Evolutionary conservation across 2,888 invertebrate species (phyloP).

Genomic region (Diarsia rubi): DNA sequence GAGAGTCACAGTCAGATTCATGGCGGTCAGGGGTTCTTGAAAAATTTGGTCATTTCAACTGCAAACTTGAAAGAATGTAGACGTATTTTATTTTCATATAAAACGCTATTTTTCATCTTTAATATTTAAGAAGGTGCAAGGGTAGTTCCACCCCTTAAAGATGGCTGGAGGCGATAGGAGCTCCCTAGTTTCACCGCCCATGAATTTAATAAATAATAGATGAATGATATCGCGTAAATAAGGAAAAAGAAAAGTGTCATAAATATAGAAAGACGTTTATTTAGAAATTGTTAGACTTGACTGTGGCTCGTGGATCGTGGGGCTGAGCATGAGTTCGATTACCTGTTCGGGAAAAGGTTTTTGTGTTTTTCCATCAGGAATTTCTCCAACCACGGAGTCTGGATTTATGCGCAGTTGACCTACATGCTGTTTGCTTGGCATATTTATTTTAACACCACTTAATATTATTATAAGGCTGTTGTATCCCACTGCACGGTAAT

Average conservation of each 20-base stretch:
- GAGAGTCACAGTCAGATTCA: background rate
- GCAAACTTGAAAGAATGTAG: conserved; percentile 21
- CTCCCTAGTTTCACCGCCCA: conserved; percentile 37
- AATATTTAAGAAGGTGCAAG: conserved; percentile 43
- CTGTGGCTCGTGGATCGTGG: too few species aligned
- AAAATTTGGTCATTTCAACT: conserved; percentile 9
- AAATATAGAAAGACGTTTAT: conserved; percentile 33
- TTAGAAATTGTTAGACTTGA: background rate
- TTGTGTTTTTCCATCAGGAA: too few species aligned
- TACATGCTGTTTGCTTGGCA: too few species aligned
- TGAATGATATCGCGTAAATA: conserved; percentile 56
- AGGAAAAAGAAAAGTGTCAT: conserved; percentile 22
- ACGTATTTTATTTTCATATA: conserved; percentile 36
- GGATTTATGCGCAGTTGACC: too few species aligned
- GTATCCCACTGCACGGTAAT: background rate
- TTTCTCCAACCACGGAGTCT: too few species aligned
- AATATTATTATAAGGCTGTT: background rate
- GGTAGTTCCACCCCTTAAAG: conserved; percentile 50
- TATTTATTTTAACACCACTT: background rate
- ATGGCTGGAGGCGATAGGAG: conserved; percentile 49
- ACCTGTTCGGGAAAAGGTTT: too few species aligned
- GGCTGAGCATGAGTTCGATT: too few species aligned
- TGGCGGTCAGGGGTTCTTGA: background rate
- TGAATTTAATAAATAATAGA: conserved; percentile 59
- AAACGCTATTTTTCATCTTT: conserved; percentile 51